Base-by-base conservation (phyloP, 1,140 invertebrate genomes). In the Lepidurus packardi region DNA sequence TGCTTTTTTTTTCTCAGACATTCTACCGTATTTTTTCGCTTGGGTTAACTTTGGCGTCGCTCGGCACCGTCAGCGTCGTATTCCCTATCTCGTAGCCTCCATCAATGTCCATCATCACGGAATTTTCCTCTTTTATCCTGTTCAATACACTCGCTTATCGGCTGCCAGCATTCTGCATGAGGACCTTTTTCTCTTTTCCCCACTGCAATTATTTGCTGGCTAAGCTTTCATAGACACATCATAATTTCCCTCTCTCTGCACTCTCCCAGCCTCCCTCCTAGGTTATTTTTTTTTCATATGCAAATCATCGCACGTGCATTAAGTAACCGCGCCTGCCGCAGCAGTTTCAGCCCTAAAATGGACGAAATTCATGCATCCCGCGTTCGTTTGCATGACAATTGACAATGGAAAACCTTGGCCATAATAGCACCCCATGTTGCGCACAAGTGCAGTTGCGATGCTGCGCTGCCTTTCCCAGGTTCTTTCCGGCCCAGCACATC, bases 331-430 rank as follows among this genome's bases (percentile, higher is more conserved):
- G 53, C 53, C 21, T 65, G 16, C 53, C 53, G 53, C 34, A 34
- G 34, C 34, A 34, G 34, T 34, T 34, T 34, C 34, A 34, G 34
- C 34, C 34, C 34, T 4, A 34, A 4, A 65, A 65, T 65, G 53
- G 53, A 34, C 34, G 53, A n/a, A 65, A 65, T 65, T 21, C 53
- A 65, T 65, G 53, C 53, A 65, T n/a, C 53, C 53, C 53, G 53
- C 21, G 53, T 65, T 65, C 53, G 53, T 65, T 65, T 65, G 53
- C 53, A 65, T 65, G 53, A n/a, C 53, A 65, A 65, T 65, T 13
- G 53, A 65, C 53, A 65, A 65, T 65, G 21, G 53, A 5, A 21
- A 65, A 21, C 53, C 34, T 34, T 2, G 34, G 34, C 34, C 34
- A 34, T 34, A 34, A 34, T 34, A 34, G 34, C 34, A 34, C 34